Evolutionary conservation across 2,797 vertebrate species (phyloP).

Genomic region (Pseudochirops cupreus): DNA sequence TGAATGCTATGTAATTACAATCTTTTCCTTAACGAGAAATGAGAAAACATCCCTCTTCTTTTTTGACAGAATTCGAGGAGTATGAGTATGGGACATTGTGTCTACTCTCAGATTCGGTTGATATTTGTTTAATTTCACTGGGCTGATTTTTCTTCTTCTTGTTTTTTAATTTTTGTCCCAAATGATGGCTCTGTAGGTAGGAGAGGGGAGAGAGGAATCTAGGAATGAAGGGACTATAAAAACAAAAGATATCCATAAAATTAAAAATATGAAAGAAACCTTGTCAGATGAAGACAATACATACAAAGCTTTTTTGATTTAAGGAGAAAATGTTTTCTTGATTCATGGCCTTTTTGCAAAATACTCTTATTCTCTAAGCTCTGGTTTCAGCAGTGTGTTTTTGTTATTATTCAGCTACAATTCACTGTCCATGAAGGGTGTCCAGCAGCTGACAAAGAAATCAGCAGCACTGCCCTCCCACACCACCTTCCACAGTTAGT

Average conservation of each 20-base stretch:
- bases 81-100: not conserved
- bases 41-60: not conserved
- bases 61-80: not conserved
- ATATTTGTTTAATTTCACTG: not conserved
- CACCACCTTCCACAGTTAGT: constrained; percentile 45
- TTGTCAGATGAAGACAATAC: not conserved
- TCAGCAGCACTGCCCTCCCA: not conserved
- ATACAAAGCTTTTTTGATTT: not conserved
- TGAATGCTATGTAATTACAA: not conserved
- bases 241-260: not conserved
- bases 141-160: too few relatives aligned
- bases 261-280: not conserved
- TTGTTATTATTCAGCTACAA: not conserved
- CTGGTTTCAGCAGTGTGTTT: not conserved
- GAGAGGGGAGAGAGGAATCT: not conserved
- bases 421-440: constrained; percentile 32
- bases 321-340: not conserved
- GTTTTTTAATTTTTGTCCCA: constrained; percentile 15
- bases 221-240: not conserved
- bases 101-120: not conserved
- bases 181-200: not conserved
- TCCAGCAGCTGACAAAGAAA: not conserved
- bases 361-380: not conserved
- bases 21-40: not conserved
- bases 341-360: fast-evolving